Evolutionary conservation across 2,888 invertebrate genomes (phyloP).

Genomic region (Xylota sylvarum): DNA sequence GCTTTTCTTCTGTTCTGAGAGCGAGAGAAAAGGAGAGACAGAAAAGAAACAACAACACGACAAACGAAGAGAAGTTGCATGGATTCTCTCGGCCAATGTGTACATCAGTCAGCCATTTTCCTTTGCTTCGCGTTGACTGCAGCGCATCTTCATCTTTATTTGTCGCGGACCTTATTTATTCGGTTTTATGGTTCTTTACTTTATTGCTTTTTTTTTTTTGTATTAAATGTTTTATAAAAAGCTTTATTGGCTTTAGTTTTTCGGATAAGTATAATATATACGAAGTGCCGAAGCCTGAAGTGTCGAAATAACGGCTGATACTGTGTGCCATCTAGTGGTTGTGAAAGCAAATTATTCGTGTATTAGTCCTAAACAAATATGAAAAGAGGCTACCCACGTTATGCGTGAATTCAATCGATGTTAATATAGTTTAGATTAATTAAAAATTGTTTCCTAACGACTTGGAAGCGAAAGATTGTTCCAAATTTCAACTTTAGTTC

Average conservation of each 20-base stretch:
- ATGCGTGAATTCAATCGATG: slow-evolving; percentile 25
- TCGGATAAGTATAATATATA: background rate
- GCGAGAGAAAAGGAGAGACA: slow-evolving; percentile 50
- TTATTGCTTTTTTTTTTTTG: slow-evolving; percentile 22
- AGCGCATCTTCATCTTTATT: slow-evolving; percentile 70
- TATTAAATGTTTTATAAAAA: slow-evolving; percentile 12
- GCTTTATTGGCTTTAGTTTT: slow-evolving; percentile 20
- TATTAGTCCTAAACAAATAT: slow-evolving; percentile 13
- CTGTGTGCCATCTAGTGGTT: slow-evolving; percentile 33
- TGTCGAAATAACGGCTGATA: slow-evolving; percentile 28
- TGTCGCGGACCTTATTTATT: slow-evolving; percentile 64
- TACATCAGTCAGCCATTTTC: slow-evolving; percentile 83
- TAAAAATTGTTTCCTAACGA: slow-evolving; percentile 19
- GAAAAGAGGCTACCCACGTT: slow-evolving; percentile 7
- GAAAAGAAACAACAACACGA: slow-evolving; percentile 47
- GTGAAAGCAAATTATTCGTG: slow-evolving; percentile 31
- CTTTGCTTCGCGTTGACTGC: slow-evolving; percentile 81
- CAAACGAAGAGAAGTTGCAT: slow-evolving; percentile 65
- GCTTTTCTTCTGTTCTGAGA: slow-evolving; percentile 56
- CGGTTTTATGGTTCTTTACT: slow-evolving; percentile 52
- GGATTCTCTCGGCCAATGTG: slow-evolving; percentile 73
- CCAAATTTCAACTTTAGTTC: slow-evolving; percentile 2
- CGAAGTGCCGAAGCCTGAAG: background rate
- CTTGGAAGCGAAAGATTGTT: slow-evolving; percentile 1
- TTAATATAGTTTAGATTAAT: slow-evolving; percentile 41